Evolutionary conservation across 2,888 invertebrate genomes (phyloP), one percentile per base, ranked within the genome.

Genomic region (Anaspis maculata): DNA sequence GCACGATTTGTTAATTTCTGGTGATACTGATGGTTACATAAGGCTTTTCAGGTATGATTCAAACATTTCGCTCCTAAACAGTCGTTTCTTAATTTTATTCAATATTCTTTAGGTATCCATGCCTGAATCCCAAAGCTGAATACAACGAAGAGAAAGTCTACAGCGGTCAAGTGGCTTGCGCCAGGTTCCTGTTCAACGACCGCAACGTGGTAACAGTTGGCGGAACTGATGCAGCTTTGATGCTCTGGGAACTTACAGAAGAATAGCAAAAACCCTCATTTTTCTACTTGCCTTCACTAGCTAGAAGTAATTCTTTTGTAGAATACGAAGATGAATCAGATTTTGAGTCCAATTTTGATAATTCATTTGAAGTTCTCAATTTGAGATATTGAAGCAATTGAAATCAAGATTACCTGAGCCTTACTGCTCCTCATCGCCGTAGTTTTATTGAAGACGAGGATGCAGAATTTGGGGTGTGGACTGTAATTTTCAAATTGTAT

Each of bases 81-180:
- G 5, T 28, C 10, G 12, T 13, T 26, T 25, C 11, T 26, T 6
- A 13, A 3, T 30, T n/a, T n/a, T n/a, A n/a, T n/a, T n/a, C n/a
- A n/a, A n/a, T n/a, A 12, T 25, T 37, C 45, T 57, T 7, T 57
- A 83, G 84, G 61, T 87, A 87, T 63, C 92, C 92, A 0, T 88
- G 88, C 56, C 77, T 87, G 39, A 86, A 79, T 54, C 79, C 86
- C 2, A 83, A 87, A 58, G 84, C 87, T 1, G 90, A 90, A 57
- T 91, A 86, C 68, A 83, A 85, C 52, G 88, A 88, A 66, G 79
- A 82, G 48, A 91, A 91, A 64, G 82, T 85, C 0, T 91, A 91
- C 71, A 86, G 88, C 21, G 84, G 85, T 15, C 75, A 82, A 49
- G 72, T 92, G 28, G 83, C 84, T 21, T 77, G 79, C 38, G 80